A percentile compares a stretch with the other conserved stretches of the same genome.
phyloP scores from a whole-genome alignment of 2,797 vertebrate species.

The Alexandromys oeconomus region DNA sequence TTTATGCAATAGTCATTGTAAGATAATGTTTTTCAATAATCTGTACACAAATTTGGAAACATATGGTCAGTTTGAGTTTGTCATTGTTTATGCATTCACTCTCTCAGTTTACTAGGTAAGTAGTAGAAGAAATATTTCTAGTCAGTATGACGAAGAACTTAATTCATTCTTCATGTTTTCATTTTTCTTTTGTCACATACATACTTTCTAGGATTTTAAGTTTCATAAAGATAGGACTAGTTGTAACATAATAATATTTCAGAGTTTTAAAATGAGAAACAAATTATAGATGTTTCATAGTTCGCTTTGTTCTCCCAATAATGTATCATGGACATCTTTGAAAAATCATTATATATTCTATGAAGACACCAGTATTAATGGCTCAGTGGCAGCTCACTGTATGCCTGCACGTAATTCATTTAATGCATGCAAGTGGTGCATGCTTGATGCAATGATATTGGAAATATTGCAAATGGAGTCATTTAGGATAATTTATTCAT shows the following conservation, averaged over 20 bases:
- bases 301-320: constrained; percentile 39
- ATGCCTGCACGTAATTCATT: constrained; percentile 58
- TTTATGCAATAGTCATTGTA: not conserved
- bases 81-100: not conserved
- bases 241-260: constrained; percentile 44
- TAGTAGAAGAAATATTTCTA: not conserved
- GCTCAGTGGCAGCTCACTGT: constrained; percentile 36
- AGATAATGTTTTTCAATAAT: constrained; percentile 22
- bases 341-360: constrained; percentile 61
- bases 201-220: not conserved
- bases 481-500: constrained; percentile 72
- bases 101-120: constrained; percentile 33
- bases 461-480: constrained; percentile 62
- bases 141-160: not conserved
- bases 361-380: constrained; percentile 65
- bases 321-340: constrained; percentile 56
- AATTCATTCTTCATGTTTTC: not conserved
- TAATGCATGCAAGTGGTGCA: constrained; percentile 37
- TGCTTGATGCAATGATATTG: constrained; percentile 69
- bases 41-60: constrained; percentile 10
- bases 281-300: constrained; percentile 44
- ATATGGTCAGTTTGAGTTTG: not conserved
- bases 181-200: not conserved
- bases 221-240: constrained; percentile 15
- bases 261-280: constrained; percentile 47